Conservation (phyloP, 2,888 invertebrate genomes). For the Pollenia labialis region DNA sequence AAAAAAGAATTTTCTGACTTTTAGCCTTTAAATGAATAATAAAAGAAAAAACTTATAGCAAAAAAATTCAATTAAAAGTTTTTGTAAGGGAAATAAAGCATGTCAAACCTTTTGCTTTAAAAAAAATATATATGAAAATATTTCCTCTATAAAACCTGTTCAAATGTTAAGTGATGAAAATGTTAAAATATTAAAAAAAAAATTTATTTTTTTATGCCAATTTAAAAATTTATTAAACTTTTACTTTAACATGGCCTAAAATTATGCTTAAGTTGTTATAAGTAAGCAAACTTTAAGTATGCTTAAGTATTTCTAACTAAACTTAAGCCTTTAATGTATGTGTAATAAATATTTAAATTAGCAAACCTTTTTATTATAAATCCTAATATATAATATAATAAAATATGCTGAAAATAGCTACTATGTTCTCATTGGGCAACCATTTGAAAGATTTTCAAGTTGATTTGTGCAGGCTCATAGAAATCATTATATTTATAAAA, state of each 20-base stretch:
- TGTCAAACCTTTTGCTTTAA: conserved; percentile 42
- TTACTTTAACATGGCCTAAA: not conserved
- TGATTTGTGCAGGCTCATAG: too few relatives aligned
- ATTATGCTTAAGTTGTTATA: conserved; percentile 4
- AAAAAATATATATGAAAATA: not conserved
- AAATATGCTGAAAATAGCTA: too few relatives aligned
- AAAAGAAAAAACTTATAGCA: conserved; percentile 4
- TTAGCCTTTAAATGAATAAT: not conserved
- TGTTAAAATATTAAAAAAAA: not conserved
- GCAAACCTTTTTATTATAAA: too few relatives aligned
- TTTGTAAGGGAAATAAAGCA: conserved; percentile 37
- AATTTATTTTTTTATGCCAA: not conserved
- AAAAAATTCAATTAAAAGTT: conserved; percentile 58
- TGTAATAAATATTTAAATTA: not conserved
- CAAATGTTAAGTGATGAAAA: not conserved
- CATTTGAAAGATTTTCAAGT: too few relatives aligned
- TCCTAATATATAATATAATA: too few relatives aligned
- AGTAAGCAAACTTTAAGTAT: not conserved
- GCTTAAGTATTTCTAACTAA: not conserved
- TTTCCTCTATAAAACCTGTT: not conserved
- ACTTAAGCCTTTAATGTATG: not conserved
- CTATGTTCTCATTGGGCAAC: too few relatives aligned
- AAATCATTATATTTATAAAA: too few relatives aligned
- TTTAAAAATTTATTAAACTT: not conserved
- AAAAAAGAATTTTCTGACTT: conserved; percentile 42